Evolutionary conservation across 2,888 invertebrate species (phyloP), one percentile per base, ranked within the genome.

Genomic region (Lamellibrachia columna): DNA sequence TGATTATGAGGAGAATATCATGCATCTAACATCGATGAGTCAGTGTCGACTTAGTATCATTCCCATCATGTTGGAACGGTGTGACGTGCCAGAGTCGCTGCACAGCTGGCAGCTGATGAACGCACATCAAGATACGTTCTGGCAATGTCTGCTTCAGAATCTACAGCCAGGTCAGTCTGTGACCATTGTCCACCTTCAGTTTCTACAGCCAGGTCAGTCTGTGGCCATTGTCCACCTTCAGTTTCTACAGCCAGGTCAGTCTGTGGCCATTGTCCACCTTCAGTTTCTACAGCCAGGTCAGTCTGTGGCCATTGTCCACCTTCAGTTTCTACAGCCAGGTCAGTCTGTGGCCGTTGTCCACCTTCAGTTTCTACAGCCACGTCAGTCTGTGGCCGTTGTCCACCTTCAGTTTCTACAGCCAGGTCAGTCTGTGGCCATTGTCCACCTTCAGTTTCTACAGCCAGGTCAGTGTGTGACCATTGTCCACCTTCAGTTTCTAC

Each of bases 41-140:
- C 94, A 95, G 22, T 94, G 95, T 92, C 94, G 95, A 93, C 95
- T 95, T 93, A 93, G 95, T 90, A 94, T 95, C 94, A 93, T 95
- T 90, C 94, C 95, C 55, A 94, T 95, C 28, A 92, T 95, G 53
- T 93, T 95, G 22, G 95, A 95, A 92, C 95, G 95, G 90, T 95
- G 95, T 92, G 94, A 94, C 90, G 94, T 95, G 40, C 95, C 95
- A 7, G 95, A 95, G 22, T 93, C 94, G 11, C 92, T 95, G 52
- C 94, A 95, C 90, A 93, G 93, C 53, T 93, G 95, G 92, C 94
- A 95, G 40, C 94, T 94, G 75, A 92, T 95, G n/a, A 94, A 95
- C 92, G 94, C 95, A 8, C 93, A 94, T 11, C 95, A 95, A 52
- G 94, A 93, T 9, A 95, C 95, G 92, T 95, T 95, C 94, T 95